These are phyloP conservation scores for Prosapia bicincta DNA, from an alignment of 2,888 invertebrate species.

Conservation along the genomic window DNA sequence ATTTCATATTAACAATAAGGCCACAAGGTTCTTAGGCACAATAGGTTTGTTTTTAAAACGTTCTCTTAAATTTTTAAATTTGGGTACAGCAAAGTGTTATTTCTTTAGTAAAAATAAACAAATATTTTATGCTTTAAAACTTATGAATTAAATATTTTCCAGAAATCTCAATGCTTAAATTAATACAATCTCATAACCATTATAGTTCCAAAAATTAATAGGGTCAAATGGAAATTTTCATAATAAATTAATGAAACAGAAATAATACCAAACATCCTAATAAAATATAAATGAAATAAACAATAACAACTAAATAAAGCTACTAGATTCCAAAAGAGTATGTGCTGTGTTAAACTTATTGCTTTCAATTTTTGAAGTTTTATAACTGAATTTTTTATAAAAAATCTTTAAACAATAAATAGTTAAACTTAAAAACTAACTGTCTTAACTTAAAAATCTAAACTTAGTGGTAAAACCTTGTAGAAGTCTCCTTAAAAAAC, in stretches of 20 bases:
- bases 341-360: slow-evolving; percentile 14
- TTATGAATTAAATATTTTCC: neutral
- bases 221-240: neutral
- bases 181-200: neutral
- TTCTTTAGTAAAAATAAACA: no score
- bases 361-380: neutral
- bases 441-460: neutral
- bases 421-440: neutral
- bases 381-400: neutral
- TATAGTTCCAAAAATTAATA: no score
- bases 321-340: slow-evolving; percentile 16
- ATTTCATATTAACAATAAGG: no score
- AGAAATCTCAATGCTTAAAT: no score
- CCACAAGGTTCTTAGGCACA: no score
- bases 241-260: neutral
- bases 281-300: neutral
- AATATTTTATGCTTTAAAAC: neutral
- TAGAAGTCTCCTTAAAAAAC: neutral
- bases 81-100: no score
- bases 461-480: neutral
- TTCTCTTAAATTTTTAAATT: no score
- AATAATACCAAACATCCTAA: no score
- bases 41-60: no score
- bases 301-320: neutral
- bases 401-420: neutral